A percentile compares a stretch with the other conserved stretches of the same genome.
These are phyloP conservation scores for Apus apus DNA, from an alignment of 2,113 vertebrate species.

Conservation along the genomic window DNA sequence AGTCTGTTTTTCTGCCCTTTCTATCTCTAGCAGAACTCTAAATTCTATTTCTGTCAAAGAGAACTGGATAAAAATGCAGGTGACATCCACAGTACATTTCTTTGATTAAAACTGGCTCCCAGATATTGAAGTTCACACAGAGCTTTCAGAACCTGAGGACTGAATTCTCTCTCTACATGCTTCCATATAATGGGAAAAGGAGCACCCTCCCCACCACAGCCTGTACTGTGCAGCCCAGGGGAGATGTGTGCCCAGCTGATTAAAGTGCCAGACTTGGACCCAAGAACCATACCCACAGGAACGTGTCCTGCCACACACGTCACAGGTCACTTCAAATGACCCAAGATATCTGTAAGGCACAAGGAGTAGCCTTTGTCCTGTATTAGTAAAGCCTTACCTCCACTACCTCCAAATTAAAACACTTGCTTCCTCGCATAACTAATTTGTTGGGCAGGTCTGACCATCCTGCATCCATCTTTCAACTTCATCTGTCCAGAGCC, in stretches of 20 bases:
- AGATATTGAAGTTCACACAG: not conserved
- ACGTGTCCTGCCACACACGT: not conserved
- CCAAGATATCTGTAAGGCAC: not conserved
- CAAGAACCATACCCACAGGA: not conserved
- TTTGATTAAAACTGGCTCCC: constrained; percentile 49
- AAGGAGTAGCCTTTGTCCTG: not conserved
- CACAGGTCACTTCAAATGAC: not conserved
- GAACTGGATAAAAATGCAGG: constrained; percentile 56
- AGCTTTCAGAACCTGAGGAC: not conserved
- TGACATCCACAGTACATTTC: constrained; percentile 28
- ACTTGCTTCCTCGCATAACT: not conserved
- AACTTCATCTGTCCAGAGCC: not conserved
- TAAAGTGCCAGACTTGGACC: not conserved
- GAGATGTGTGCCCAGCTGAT: not conserved
- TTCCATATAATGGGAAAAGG: not conserved
- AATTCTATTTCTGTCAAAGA: constrained; percentile 50
- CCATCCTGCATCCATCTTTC: not conserved
- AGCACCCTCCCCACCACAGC: not conserved
- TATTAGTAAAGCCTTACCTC: not conserved
- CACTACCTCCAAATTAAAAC: not conserved
- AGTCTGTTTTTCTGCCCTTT: constrained; percentile 18
- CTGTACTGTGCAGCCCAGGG: not conserved
- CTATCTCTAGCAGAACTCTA: not conserved
- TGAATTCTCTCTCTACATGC: constrained; percentile 7
- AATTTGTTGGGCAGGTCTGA: not conserved